Conservation (phyloP, 92 coral and sea anemone species). For the Scolanthus callimorphus region DNA sequence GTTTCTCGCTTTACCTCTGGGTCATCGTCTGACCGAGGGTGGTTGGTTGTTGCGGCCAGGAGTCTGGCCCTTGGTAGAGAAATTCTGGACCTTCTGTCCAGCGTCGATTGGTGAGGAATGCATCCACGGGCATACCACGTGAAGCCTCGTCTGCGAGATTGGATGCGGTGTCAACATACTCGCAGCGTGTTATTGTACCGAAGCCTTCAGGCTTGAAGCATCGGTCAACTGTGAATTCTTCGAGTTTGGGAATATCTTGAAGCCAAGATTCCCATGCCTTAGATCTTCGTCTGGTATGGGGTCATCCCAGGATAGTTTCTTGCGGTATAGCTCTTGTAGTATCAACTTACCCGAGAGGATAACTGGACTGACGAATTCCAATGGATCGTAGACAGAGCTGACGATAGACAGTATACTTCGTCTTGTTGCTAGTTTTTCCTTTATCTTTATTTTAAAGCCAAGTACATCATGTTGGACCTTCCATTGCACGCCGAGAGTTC, state of each 20-base stretch:
- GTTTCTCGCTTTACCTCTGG: too few species aligned
- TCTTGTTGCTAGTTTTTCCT: constrained; percentile 7
- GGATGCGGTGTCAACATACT: too few species aligned
- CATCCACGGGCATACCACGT: too few species aligned
- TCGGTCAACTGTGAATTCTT: background rate
- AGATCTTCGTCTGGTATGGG: background rate
- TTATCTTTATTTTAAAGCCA: background rate
- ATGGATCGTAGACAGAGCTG: constrained; percentile 29
- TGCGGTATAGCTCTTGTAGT: background rate
- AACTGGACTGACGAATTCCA: constrained; percentile 18
- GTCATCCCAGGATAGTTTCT: background rate
- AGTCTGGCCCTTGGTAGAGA: too few species aligned
- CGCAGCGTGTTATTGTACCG: background rate
- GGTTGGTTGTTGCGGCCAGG: too few species aligned
- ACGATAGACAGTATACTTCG: constrained; percentile 30
- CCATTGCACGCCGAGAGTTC: constrained; percentile 3
- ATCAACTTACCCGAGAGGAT: constrained; percentile 11
- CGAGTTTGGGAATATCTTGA: background rate
- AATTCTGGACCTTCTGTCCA: too few species aligned
- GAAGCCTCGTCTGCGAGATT: too few species aligned
- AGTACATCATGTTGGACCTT: background rate
- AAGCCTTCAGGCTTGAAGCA: background rate
- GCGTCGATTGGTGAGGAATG: too few species aligned
- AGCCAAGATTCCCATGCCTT: background rate
- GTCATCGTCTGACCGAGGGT: too few species aligned